Evolutionary conservation across 2,888 invertebrate species (phyloP).

Genomic region (Frankliniella intonsa): DNA sequence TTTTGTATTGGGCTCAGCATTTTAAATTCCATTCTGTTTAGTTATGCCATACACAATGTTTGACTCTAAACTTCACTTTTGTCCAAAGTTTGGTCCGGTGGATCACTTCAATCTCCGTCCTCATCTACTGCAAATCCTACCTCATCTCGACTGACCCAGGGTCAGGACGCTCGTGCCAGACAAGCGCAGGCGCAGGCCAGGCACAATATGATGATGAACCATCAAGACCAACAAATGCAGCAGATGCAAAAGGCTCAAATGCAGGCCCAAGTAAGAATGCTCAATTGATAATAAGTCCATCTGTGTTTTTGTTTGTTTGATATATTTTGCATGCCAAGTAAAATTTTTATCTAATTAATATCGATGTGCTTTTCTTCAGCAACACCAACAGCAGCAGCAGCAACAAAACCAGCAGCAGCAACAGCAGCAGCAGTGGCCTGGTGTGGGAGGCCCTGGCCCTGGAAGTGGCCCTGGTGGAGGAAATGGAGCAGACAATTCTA

Average conservation of each 20-base stretch:
- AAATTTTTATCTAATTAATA: not conserved
- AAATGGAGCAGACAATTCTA: conserved; percentile 37
- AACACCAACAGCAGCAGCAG: conserved; percentile 42
- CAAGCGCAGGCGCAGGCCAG: not conserved
- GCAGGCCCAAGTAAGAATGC: conserved; percentile 32
- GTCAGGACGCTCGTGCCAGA: conserved; percentile 19
- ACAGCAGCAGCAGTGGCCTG: conserved; percentile 44
- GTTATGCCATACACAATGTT: too few relatives aligned
- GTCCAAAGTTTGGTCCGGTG: conserved; percentile 38
- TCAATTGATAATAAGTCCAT: not conserved
- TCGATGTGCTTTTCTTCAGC: conserved; percentile 39
- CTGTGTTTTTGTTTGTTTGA: not conserved
- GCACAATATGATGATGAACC: conserved; percentile 4
- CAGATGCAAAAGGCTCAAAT: conserved; percentile 36
- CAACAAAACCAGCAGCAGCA: conserved; percentile 45
- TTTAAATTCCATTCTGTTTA: too few relatives aligned
- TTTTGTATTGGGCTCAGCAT: too few relatives aligned
- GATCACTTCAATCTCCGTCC: conserved; percentile 36
- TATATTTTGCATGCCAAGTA: not conserved
- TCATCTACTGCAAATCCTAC: conserved; percentile 25
- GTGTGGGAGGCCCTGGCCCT: conserved; percentile 47
- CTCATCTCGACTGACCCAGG: not conserved
- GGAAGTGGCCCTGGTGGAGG: conserved; percentile 47
- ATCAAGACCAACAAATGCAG: conserved; percentile 34
- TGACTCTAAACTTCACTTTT: not conserved